Percentiles rank a stretch among this genome's conserved stretches.
Evolutionary conservation across 2,113 vertebrate genomes (phyloP).

Genomic region (Scopus umbretta): DNA sequence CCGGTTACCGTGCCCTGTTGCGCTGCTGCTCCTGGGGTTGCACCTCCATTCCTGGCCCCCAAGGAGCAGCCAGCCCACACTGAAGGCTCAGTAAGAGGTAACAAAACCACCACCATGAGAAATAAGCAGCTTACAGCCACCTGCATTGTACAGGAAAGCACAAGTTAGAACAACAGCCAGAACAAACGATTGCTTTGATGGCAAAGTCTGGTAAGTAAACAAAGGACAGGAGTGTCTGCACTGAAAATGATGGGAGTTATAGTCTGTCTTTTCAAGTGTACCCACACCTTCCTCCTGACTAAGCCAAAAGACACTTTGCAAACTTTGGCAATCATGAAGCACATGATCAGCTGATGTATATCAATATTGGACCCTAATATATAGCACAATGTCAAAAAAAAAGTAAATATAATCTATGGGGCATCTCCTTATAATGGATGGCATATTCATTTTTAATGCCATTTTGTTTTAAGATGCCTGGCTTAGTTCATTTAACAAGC

Average conservation of each 20-base stretch:
- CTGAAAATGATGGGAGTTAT: not conserved
- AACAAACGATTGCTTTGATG: not conserved
- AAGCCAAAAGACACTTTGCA: not conserved
- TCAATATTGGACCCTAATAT: not conserved
- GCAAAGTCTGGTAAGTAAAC: not conserved
- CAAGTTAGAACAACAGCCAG: not conserved
- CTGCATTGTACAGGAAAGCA: not conserved
- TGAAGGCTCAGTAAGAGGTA: not conserved
- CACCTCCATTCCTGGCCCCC: fast-evolving
- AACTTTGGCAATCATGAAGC: not conserved
- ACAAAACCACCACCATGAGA: not conserved
- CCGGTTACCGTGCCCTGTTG: not conserved
- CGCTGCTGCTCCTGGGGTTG: not conserved
- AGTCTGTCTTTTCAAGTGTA: not conserved
- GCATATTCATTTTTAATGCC: not conserved
- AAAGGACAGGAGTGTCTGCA: not conserved
- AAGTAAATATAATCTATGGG: not conserved
- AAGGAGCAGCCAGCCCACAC: fast-evolving
- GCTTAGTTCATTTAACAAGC: constrained; percentile 26
- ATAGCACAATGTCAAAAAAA: not conserved
- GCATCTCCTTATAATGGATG: not conserved
- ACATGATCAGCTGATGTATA: not conserved
- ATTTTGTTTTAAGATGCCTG: constrained; percentile 1
- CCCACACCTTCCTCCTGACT: not conserved
- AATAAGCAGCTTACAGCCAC: not conserved